phyloP scores from a whole-genome alignment of 2,113 vertebrate species.

The Leucopsar rothschildi region DNA sequence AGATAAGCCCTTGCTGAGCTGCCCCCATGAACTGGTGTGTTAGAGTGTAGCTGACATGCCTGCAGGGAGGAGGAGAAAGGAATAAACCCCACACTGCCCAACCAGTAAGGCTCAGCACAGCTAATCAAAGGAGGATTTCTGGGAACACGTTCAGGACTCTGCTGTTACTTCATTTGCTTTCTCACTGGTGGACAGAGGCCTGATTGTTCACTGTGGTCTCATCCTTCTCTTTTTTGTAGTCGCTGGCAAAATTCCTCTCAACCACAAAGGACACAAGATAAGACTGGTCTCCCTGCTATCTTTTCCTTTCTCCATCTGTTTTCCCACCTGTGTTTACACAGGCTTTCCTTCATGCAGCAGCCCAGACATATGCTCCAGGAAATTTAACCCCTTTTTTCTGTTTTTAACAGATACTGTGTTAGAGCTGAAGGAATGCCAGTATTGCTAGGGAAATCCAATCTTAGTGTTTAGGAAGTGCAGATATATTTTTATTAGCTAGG shows the following conservation, averaged over 20 bases:
- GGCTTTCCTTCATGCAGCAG: slow-evolving; percentile 12
- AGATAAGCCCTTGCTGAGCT: background rate
- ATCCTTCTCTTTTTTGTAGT: background rate
- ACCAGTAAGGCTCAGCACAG: background rate
- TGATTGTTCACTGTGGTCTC: slow-evolving; percentile 11
- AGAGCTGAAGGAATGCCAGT: background rate
- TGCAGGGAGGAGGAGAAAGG: background rate
- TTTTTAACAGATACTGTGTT: background rate
- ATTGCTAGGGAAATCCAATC: background rate
- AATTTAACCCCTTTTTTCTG: background rate
- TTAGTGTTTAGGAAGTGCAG: background rate
- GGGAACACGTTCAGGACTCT: background rate
- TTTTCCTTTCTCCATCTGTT: slow-evolving; percentile 39
- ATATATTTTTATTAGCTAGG: background rate
- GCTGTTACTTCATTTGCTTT: background rate
- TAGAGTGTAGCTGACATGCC: background rate
- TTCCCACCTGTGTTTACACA: slow-evolving; percentile 50
- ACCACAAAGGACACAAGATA: background rate
- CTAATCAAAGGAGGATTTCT: background rate
- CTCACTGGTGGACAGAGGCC: slow-evolving; percentile 20
- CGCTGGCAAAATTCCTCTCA: background rate
- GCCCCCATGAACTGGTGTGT: background rate
- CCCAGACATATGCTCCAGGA: background rate
- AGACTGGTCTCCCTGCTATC: slow-evolving; percentile 9
- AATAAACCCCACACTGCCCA: background rate